Evolutionary conservation across 2,113 vertebrate species (phyloP).

Genomic region (Rostratula benghalensis): DNA sequence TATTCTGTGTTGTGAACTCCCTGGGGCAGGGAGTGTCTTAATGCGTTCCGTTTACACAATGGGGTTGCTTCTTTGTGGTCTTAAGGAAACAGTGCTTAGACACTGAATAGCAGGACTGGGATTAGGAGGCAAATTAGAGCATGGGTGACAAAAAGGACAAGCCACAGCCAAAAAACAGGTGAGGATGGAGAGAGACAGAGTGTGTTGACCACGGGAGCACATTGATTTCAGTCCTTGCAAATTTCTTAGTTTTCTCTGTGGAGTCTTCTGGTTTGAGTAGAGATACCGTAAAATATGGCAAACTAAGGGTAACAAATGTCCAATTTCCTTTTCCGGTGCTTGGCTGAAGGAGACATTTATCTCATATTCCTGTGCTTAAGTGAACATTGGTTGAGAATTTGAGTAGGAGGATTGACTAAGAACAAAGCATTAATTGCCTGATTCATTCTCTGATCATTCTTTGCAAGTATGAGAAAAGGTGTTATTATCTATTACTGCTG

Average conservation of each 20-base stretch:
- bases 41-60: neutral
- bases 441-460: constrained; percentile 4
- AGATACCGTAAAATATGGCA: neutral
- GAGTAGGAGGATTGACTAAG: constrained; percentile 9
- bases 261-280: neutral
- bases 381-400: neutral
- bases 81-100: neutral
- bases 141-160: neutral
- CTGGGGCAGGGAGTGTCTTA: neutral
- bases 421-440: constrained; percentile 2
- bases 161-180: neutral
- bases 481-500: neutral
- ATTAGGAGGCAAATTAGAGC: neutral
- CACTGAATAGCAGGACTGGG: neutral
- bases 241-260: neutral
- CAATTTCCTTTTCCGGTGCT: neutral
- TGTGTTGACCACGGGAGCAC: neutral
- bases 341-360: neutral
- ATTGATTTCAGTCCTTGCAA: neutral
- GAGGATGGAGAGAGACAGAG: neutral
- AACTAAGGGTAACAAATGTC: neutral
- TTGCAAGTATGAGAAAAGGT: constrained; percentile 1
- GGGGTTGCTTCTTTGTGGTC: rapidly evolving
- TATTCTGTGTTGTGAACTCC: neutral
- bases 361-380: neutral